Conservation (phyloP, 30 jellyfish, hydroid and myxozoan genomes). For the Aurelia aurita complex sp. Pacific region DNA sequence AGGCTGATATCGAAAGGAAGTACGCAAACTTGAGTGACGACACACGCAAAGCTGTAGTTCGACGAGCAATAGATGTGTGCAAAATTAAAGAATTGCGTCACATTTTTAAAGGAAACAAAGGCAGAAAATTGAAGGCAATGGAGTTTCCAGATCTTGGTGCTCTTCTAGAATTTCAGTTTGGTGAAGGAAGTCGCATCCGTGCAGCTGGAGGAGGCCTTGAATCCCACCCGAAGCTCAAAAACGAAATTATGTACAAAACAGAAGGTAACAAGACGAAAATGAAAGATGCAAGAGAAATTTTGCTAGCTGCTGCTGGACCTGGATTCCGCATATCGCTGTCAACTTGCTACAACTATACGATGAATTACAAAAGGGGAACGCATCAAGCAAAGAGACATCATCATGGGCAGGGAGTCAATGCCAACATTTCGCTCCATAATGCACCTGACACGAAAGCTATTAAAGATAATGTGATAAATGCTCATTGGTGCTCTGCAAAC, state of each 20-base stretch:
- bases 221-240: constrained; percentile 8
- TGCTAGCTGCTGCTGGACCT: constrained; percentile 2
- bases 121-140: constrained; percentile 10
- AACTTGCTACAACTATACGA: constrained; percentile 13
- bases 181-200: neutral
- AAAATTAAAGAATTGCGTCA: constrained; percentile 8
- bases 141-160: constrained; percentile 15
- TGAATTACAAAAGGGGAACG: constrained; percentile 17
- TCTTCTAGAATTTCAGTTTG: constrained; percentile 2
- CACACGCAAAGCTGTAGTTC: neutral
- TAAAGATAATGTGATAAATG: neutral
- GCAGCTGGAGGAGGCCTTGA: constrained; percentile 11
- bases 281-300: constrained; percentile 7
- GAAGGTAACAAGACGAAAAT: constrained; percentile 1
- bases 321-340: constrained; percentile 9
- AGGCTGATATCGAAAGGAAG: neutral
- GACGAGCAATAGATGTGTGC: neutral
- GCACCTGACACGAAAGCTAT: constrained; percentile 14
- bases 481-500: constrained; percentile 21
- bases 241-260: constrained; percentile 12
- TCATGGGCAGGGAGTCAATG: constrained; percentile 17
- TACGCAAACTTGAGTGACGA: neutral
- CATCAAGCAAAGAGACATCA: constrained; percentile 20
- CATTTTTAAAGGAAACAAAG: neutral
- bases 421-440: constrained; percentile 9